Base-by-base conservation (phyloP, 2,113 vertebrate genomes). In the Bufo gargarizans region DNA sequence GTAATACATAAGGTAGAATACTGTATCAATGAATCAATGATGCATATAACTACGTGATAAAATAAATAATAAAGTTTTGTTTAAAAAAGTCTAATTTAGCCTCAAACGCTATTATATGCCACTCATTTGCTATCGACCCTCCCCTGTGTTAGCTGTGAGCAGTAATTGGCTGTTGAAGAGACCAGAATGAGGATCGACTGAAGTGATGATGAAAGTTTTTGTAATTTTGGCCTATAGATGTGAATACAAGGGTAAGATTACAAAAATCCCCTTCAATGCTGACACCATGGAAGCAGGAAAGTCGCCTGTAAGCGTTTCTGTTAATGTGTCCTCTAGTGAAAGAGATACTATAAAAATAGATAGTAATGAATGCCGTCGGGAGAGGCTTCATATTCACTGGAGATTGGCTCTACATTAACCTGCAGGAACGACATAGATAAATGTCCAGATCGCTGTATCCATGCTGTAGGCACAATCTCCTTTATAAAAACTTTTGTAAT, bases 371-470 rank as follows among this genome's bases (percentile, higher is more conserved):
- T 58, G 77, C 86, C 77, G 43, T 49, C 43, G 77, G 86, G 86
- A 87, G 50, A 53, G 17, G n/a, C 77, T 87, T 81, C 81, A 50
- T 71, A 81, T 69, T 80, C 22, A 69, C 53, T 4, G 47, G 61
- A 20, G 77, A 65, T 53, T 6, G 76, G 17, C 17, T 80, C 49
- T 50, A 71, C 50, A 71, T 71, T 87, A 87, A 69, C 86, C 86
- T 67, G 77, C 77, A 87, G 71, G 61, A 80, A 80, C 79, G 77
- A 80, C 86, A 87, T 22, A 82, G 79, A 88, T 82, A 43, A 82
- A 88, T 82, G 79, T 11, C 33, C 74, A 65, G 72, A 63, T 71
- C 53, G 77, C 63, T 43, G 50, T 71, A 33, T 72, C 78, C 71
- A 20, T 49, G 45, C 65, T 45, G n/a, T 45, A 53, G 13, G 50